phyloP scores from a whole-genome alignment of 2,888 invertebrate species.

The Lasiommata megera region DNA sequence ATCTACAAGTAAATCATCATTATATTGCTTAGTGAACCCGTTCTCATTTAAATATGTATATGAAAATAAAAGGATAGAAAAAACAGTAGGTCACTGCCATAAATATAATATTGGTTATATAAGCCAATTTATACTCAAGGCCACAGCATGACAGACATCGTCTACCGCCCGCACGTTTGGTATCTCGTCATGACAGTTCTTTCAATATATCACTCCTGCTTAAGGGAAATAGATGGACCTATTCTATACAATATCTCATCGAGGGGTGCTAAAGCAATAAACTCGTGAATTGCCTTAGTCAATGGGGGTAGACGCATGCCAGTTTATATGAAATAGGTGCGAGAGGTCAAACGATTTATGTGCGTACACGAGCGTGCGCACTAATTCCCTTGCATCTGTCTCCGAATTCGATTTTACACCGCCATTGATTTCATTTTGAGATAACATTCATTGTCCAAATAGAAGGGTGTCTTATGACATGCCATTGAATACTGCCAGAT shows the following conservation, averaged over 20 bases:
- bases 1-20: no score
- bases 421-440: slow-evolving; percentile 46
- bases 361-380: slow-evolving; percentile 42
- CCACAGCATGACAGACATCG: neutral
- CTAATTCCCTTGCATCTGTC: slow-evolving; percentile 43
- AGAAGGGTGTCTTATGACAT: slow-evolving; percentile 30
- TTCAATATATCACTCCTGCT: slow-evolving; percentile 30
- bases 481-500: slow-evolving; percentile 52
- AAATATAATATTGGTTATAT: no score
- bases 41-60: neutral
- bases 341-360: slow-evolving; percentile 67
- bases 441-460: slow-evolving; percentile 59
- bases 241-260: slow-evolving; percentile 28
- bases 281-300: slow-evolving; percentile 18
- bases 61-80: neutral
- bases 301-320: slow-evolving; percentile 32
- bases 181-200: slow-evolving; percentile 25
- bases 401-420: slow-evolving; percentile 60
- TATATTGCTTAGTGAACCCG: no score
- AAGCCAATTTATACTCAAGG: neutral
- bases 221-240: slow-evolving; percentile 33
- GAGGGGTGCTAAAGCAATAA: slow-evolving; percentile 17
- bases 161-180: slow-evolving; percentile 31
- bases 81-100: neutral
- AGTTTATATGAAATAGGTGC: slow-evolving; percentile 40